These are phyloP conservation scores for Turritopsis dohrnii DNA, from an alignment of 30 jellyfish, hydroid and myxozoan genomes.

Conservation along the genomic window DNA sequence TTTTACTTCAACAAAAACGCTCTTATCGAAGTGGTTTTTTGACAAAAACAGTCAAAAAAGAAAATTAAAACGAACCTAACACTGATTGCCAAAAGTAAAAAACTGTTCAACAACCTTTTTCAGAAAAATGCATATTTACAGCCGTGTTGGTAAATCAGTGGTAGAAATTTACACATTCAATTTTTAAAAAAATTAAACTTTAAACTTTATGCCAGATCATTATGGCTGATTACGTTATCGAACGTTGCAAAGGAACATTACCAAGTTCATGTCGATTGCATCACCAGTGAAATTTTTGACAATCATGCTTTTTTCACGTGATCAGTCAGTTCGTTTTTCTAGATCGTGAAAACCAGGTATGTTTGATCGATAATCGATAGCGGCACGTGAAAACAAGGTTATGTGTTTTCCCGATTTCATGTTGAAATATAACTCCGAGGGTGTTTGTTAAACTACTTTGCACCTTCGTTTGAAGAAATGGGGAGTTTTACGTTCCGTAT, in stretches of 20 bases:
- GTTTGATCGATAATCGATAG: neutral
- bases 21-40: too few species aligned
- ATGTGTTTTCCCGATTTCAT: neutral
- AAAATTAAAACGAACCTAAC: too few species aligned
- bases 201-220: neutral
- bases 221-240: neutral
- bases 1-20: too few species aligned
- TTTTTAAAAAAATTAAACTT: too few species aligned
- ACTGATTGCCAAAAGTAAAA: too few species aligned
- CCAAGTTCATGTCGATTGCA: neutral
- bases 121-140: too few species aligned
- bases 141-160: too few species aligned
- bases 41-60: too few species aligned
- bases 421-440: neutral
- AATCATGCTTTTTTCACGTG: too few species aligned
- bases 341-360: neutral
- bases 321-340: neutral
- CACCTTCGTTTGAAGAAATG: too few species aligned
- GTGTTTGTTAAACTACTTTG: neutral
- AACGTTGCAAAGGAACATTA: neutral
- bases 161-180: too few species aligned
- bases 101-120: too few species aligned
- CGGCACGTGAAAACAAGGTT: neutral
- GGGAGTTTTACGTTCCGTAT: neutral
- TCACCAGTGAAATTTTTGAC: neutral